Evolutionary conservation across 1,140 invertebrate genomes (phyloP), one percentile per base, ranked within the genome.

Genomic region (Oryzaephilus surinamensis): DNA sequence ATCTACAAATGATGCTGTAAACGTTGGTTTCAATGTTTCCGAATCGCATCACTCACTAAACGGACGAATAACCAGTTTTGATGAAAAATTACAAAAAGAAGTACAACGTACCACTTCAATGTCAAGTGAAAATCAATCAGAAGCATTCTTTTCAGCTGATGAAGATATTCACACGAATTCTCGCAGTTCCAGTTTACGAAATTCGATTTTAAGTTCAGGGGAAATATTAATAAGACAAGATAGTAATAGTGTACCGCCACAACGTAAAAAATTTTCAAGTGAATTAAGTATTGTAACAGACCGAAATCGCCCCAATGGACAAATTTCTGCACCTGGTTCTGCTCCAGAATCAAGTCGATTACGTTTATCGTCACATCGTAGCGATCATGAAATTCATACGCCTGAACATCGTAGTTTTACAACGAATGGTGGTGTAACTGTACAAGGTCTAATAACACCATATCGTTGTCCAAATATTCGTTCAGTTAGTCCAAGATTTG

Each of bases 131-230:
- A 88, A 89, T 64, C 85, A 86, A 50, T 88, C 85, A 0, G 88
- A 92, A 62, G 79, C 82, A 15, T 93, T 90, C 65, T 91, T 88
- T 53, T 91, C 87, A 0, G 88, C 88, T 0, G 86, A 91, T 58
- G 88, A 93, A 62, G 85, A 90, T 52, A 73, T 69, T 2, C 71
- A 69, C 71, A 64, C 79, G 63, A 71, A 65, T 30, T 60, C 69
- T 15, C 50, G 75, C 14, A 76, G 72, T 6, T 79, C 76, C 0
- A 79, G 76, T 46, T 63, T 79, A 24, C 67, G 74, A 35, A 74
- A 79, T 58, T 79, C 77, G 2, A 63, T 72, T 41, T 43, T 73
- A n/a, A 24, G 67, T 31, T 59, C 67, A 5, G 64, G 66, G 10
- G 58, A 61, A 1, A 55, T 64, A n/a, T 52, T 67, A 29, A 61